A percentile compares a stretch with the other conserved stretches of the same genome.
These are phyloP conservation scores for Notiomystis cincta DNA, from an alignment of 2,113 vertebrate genomes.

Conservation along the genomic window DNA sequence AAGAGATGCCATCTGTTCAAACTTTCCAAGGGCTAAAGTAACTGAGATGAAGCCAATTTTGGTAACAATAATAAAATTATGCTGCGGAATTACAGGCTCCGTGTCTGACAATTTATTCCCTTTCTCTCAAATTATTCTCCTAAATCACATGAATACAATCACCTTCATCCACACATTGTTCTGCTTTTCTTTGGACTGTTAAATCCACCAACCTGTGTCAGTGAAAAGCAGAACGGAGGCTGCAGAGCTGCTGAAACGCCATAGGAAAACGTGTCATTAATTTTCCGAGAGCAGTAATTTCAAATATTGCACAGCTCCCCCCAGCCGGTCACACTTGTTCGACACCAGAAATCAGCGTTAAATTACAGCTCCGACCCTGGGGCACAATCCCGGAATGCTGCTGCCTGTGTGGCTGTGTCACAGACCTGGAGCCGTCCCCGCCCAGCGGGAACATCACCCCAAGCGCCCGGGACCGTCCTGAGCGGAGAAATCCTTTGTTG, in stretches of 20 bases:
- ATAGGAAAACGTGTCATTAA: not conserved
- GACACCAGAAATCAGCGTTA: not conserved
- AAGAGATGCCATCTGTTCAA: slow-evolving; percentile 55
- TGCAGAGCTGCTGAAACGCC: not conserved
- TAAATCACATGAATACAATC: not conserved
- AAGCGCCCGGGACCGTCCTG: rapidly evolving
- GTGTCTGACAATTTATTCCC: not conserved
- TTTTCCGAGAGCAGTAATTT: not conserved
- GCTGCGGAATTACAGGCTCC: not conserved
- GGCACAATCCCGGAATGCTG: rapidly evolving
- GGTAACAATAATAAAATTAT: slow-evolving; percentile 33
- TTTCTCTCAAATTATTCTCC: not conserved
- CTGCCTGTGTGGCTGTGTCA: not conserved
- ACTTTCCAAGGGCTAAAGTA: slow-evolving; percentile 41
- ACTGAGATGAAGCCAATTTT: slow-evolving; percentile 29
- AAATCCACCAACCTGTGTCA: not conserved
- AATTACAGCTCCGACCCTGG: not conserved
- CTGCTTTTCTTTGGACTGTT: not conserved
- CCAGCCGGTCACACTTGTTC: not conserved
- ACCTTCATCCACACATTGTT: not conserved
- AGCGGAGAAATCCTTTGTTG: rapidly evolving
- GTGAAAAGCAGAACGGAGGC: not conserved
- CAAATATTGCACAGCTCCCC: not conserved
- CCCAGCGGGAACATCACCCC: rapidly evolving
- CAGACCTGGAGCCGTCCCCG: rapidly evolving